Base-by-base conservation (phyloP, 2,888 invertebrate species). In the Sarcophaga rosellei region DNA sequence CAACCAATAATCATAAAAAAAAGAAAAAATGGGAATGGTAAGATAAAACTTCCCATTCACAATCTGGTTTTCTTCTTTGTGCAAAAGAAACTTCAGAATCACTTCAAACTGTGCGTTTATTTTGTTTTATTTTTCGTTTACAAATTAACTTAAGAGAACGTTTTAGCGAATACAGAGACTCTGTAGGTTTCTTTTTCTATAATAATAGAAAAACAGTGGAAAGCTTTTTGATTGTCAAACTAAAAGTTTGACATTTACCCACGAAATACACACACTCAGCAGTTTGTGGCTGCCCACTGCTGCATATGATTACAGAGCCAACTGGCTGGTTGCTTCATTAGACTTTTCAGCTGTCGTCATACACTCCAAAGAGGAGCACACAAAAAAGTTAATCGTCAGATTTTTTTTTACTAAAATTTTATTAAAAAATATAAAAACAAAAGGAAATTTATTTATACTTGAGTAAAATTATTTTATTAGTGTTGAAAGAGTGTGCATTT, bases 341-440 rank as follows among this genome's bases (percentile, higher is more conserved):
- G 84, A 75, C 17, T 23, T 81, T 81, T 63, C 25, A 69, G 73
- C 83, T 81, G 81, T 78, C 81, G 81, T 70, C 66, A 72, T 81
- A 62, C 62, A 72, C 68, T 77, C 61, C 59, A 47, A 77, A 70
- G 61, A 61, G 44, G 45, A 80, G n/a, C 79, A 80, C 21, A 45
- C 4, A 61, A 21, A 70, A 81, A 66, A 23, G 62, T 53, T 77
- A 83, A 69, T 86, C 83, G 59, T 82, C 82, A 76, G 69, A 65
- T 15, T 62, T 68, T 62, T 68, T 62, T 47, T 53, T 20, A 5
- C 15, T 17, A 21, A 35, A 62, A 25, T 21, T 57, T 57, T 20
- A 17, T 6, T 63, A 44, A n/a, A 63, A 74, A 66, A 74, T 20
- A 6, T 61, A 20, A 69, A 74, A 61, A 12, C 15, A 66, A 35